Percentiles rank a stretch among this genome's conserved stretches.
Evolutionary conservation across 1,140 invertebrate genomes (phyloP).

Genomic region (Gryon sp.): DNA sequence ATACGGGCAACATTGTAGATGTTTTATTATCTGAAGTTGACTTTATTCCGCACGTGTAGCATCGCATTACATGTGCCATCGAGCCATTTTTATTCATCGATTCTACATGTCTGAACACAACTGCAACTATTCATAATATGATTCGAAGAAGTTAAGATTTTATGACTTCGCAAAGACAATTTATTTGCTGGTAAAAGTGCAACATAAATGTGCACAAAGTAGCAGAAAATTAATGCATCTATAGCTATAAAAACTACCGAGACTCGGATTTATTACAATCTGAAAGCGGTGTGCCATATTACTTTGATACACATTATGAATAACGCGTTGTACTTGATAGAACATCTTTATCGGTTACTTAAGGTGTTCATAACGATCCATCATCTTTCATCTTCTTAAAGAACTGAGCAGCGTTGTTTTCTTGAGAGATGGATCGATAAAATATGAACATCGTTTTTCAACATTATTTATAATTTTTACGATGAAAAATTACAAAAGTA

Average conservation of each 20-base stretch:
- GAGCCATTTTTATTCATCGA: slow-evolving; percentile 56
- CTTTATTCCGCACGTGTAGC: slow-evolving; percentile 46
- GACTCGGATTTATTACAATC: slow-evolving; percentile 47
- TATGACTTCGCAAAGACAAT: slow-evolving; percentile 54
- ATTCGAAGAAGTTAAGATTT: slow-evolving; percentile 27
- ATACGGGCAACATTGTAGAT: slow-evolving; percentile 3
- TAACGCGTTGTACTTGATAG: slow-evolving; percentile 56
- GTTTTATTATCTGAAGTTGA: slow-evolving; percentile 42
- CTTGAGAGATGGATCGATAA: slow-evolving; percentile 38
- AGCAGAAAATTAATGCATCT: slow-evolving; percentile 52
- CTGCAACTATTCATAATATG: slow-evolving; percentile 42
- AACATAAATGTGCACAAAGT: slow-evolving; percentile 26
- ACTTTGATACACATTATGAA: slow-evolving; percentile 56
- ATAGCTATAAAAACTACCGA: slow-evolving; percentile 18
- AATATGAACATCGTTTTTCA: slow-evolving; percentile 7
- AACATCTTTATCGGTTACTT: slow-evolving; percentile 61
- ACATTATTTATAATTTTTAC: slow-evolving; percentile 36
- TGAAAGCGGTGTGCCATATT: slow-evolving; percentile 27
- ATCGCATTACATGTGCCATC: slow-evolving; percentile 40
- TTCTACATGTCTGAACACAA: slow-evolving; percentile 40
- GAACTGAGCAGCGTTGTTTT: slow-evolving; percentile 31
- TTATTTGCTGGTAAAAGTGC: slow-evolving; percentile 18
- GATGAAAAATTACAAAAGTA: slow-evolving; percentile 19
- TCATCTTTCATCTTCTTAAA: slow-evolving; percentile 59
- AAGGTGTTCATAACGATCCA: slow-evolving; percentile 56